Evolutionary conservation across 2,113 vertebrate genomes (phyloP).

Genomic region (Apaloderma vittatum): DNA sequence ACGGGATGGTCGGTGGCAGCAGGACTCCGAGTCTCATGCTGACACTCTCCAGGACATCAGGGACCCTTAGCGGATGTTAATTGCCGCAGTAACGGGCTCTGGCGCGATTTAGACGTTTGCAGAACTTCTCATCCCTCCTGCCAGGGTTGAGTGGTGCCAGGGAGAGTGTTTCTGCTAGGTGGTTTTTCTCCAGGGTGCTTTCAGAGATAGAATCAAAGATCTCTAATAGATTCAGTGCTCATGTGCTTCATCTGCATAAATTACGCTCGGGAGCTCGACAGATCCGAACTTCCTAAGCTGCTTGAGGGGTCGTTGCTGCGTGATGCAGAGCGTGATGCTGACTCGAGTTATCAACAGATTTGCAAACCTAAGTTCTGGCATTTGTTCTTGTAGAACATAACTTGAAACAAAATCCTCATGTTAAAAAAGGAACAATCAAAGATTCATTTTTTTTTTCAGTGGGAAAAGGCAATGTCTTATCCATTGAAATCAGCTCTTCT

Average conservation of each 20-base stretch:
- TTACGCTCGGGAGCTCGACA: not conserved
- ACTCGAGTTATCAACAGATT: not conserved
- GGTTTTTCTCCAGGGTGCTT: fast-evolving
- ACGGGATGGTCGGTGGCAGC: not conserved
- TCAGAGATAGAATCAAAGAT: fast-evolving
- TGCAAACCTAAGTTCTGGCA: not conserved
- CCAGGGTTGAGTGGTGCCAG: not conserved
- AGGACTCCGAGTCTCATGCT: not conserved
- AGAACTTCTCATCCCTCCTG: not conserved
- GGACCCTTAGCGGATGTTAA: not conserved
- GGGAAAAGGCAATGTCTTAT: not conserved
- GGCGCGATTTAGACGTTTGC: not conserved
- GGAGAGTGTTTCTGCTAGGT: fast-evolving
- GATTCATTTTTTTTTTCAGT: not conserved
- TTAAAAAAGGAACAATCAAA: not conserved
- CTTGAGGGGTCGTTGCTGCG: not conserved
- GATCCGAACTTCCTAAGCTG: fast-evolving
- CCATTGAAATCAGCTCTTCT: not conserved
- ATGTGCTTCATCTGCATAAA: fast-evolving
- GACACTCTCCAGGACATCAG: fast-evolving
- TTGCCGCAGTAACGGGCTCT: not conserved
- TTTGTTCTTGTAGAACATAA: not conserved
- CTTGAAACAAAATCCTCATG: not conserved
- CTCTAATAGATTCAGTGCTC: fast-evolving
- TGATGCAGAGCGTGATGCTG: not conserved